These are phyloP conservation scores for Drosophila gaucha DNA, from an alignment of 2,888 invertebrate species.

Conservation along the genomic window DNA sequence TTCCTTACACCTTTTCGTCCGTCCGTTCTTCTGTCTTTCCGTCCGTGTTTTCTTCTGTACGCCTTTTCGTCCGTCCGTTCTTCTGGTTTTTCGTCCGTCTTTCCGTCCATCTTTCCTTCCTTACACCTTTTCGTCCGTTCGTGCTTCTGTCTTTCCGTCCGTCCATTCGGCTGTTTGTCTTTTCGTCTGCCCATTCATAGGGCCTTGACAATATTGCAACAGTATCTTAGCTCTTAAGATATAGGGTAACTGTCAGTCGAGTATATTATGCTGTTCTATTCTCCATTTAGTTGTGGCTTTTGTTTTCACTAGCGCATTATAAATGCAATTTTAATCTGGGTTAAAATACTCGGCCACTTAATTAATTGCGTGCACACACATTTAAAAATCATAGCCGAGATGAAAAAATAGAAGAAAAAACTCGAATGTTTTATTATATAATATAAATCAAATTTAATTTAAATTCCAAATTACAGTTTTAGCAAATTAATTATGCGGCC, in stretches of 20 bases:
- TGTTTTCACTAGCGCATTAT: constrained; percentile 14
- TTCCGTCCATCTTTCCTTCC: too few relatives aligned
- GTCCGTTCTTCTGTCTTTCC: too few relatives aligned
- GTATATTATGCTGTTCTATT: neutral
- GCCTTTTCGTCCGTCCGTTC: too few relatives aligned
- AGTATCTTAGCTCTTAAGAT: too few relatives aligned
- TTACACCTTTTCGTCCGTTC: too few relatives aligned
- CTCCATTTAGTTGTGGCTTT: constrained; percentile 1
- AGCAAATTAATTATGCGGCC: constrained; percentile 61
- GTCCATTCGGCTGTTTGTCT: too few relatives aligned
- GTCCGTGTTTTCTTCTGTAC: too few relatives aligned
- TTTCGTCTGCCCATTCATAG: too few relatives aligned
- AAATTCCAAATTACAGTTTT: constrained; percentile 36
- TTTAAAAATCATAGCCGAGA: constrained; percentile 31
- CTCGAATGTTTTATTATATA: constrained; percentile 13
- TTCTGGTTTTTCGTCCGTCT: too few relatives aligned
- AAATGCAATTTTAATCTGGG: constrained; percentile 59
- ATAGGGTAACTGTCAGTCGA: neutral
- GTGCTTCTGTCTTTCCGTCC: neutral
- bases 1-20: too few relatives aligned
- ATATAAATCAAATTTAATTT: constrained; percentile 42
- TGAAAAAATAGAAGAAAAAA: neutral
- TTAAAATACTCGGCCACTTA: constrained; percentile 45
- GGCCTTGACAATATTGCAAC: too few relatives aligned
- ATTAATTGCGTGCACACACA: constrained; percentile 39